A percentile compares a stretch with the other conserved stretches of the same genome.
Conservation (phyloP, 1,140 invertebrate genomes). For the Piezodorus guildinii region DNA sequence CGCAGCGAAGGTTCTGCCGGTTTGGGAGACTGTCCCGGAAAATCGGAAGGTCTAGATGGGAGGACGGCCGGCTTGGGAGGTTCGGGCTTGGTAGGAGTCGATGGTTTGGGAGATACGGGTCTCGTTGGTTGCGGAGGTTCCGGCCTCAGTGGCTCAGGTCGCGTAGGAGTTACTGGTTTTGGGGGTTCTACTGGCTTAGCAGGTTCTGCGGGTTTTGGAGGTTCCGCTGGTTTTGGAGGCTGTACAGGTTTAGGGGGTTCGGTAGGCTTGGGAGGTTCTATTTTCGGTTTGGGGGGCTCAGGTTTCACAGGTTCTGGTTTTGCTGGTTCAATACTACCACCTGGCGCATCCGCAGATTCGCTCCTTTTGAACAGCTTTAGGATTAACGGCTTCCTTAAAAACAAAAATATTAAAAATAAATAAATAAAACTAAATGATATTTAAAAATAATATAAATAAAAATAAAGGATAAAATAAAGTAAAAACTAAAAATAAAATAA, state of each 20-base stretch:
- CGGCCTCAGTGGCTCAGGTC: not conserved
- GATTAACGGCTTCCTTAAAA: slow-evolving; percentile 2
- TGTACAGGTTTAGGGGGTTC: slow-evolving; percentile 13
- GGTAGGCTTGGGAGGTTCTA: not conserved
- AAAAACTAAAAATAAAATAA: not conserved
- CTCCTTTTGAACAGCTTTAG: not conserved
- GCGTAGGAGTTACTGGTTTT: not conserved
- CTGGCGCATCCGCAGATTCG: not conserved
- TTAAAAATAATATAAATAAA: not conserved
- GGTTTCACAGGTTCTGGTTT: not conserved
- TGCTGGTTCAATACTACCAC: not conserved
- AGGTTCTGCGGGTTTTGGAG: slow-evolving; percentile 3
- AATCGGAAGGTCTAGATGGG: not conserved
- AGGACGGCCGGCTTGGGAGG: not conserved
- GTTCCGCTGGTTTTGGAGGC: slow-evolving; percentile 13
- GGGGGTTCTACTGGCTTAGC: slow-evolving; percentile 1
- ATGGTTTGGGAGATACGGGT: not conserved
- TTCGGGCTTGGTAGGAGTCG: not conserved
- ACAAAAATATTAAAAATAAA: not conserved
- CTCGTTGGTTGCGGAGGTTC: not conserved
- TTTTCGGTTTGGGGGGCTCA: slow-evolving; percentile 1
- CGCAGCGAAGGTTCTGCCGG: not conserved
- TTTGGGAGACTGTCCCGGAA: not conserved
- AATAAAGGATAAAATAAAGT: too few relatives aligned
- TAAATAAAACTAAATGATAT: too few relatives aligned